These are phyloP conservation scores for Elanoides forficatus DNA, from an alignment of 2,113 vertebrate species.

Conservation along the genomic window DNA sequence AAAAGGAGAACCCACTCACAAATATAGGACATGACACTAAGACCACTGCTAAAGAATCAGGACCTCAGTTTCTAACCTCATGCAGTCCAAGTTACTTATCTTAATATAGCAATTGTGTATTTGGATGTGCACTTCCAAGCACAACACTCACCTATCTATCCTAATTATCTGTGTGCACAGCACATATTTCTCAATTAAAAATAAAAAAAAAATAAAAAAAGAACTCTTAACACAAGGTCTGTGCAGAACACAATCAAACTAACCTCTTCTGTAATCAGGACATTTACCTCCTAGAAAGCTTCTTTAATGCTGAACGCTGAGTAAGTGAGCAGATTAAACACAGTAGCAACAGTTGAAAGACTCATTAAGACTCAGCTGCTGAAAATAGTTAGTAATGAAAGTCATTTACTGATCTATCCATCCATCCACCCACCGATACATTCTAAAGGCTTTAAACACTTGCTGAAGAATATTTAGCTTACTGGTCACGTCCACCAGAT, in stretches of 20 bases:
- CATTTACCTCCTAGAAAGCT: conserved; percentile 30
- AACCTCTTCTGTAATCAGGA: conserved; percentile 32
- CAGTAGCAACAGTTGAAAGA: conserved; percentile 35
- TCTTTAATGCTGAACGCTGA: not conserved
- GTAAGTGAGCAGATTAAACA: conserved; percentile 36
- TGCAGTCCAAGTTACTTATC: not conserved
- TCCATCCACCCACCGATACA: not conserved
- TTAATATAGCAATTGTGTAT: not conserved
- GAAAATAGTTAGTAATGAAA: conserved; percentile 33
- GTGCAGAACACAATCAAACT: conserved; percentile 29
- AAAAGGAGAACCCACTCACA: not conserved
- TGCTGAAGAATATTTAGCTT: not conserved
- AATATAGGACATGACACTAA: not conserved
- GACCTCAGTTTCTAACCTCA: not conserved
- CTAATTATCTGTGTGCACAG: conserved; percentile 2
- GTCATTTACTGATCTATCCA: not conserved
- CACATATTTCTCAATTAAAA: conserved; percentile 11
- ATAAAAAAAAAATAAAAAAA: not conserved
- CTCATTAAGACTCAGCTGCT: conserved; percentile 30
- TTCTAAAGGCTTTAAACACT: not conserved
- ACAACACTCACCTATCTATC: not conserved
- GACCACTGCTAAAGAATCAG: not conserved
- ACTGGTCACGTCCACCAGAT: not conserved
- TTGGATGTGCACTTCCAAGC: not conserved
- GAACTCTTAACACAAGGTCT: not conserved